Evolutionary conservation across 1,140 invertebrate genomes (phyloP).

Genomic region (Spodoptera litura): DNA sequence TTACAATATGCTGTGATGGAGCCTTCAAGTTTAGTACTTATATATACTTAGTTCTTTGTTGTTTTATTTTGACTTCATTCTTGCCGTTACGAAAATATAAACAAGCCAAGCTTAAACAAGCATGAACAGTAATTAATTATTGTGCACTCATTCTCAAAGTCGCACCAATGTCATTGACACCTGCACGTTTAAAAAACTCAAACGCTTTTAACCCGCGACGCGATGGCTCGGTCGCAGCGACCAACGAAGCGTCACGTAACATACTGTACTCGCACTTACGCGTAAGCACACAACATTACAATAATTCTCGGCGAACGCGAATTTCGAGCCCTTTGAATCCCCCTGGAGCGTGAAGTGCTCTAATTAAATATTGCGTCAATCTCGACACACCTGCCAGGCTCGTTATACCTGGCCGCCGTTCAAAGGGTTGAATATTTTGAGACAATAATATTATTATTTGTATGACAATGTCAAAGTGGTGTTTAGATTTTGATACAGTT

Average conservation of each 20-base stretch:
- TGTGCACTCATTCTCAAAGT: background rate
- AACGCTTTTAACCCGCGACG: background rate
- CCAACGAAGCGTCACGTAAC: constrained; percentile 29
- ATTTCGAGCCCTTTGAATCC: constrained; percentile 40
- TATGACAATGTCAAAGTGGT: constrained; percentile 26
- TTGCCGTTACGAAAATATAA: too few species aligned
- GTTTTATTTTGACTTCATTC: too few species aligned
- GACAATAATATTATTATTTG: constrained; percentile 33
- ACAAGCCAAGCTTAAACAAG: too few species aligned
- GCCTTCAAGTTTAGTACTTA: too few species aligned
- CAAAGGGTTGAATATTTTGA: constrained; percentile 20
- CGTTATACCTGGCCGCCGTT: constrained; percentile 14
- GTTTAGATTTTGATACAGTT: constrained; percentile 13
- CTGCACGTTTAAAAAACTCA: background rate
- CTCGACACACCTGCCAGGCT: constrained; percentile 31
- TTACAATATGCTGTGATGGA: too few species aligned
- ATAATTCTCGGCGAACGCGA: constrained; percentile 38
- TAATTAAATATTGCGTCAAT: constrained; percentile 49
- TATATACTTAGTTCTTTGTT: too few species aligned
- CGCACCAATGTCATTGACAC: background rate
- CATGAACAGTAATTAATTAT: too few species aligned
- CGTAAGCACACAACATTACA: constrained; percentile 40
- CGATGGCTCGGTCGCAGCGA: background rate
- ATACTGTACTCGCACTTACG: constrained; percentile 35
- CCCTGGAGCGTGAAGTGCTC: constrained; percentile 40